Conservation (phyloP, 2,888 invertebrate species). For the Dromius quadrimaculatus region DNA sequence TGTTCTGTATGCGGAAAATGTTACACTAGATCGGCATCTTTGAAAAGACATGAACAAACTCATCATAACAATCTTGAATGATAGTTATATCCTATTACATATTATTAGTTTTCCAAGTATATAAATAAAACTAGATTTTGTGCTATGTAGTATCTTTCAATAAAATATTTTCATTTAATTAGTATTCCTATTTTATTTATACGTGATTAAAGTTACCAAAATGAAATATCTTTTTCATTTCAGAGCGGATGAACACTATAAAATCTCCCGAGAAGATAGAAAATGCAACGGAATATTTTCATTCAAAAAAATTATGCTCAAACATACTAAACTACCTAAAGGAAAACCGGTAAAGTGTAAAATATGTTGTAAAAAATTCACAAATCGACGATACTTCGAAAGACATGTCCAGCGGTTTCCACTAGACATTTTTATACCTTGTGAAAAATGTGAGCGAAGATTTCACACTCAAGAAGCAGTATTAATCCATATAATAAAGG, state of each 20-base stretch:
- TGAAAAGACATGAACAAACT: background rate
- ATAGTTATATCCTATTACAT: too few species aligned
- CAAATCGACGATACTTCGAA: background rate
- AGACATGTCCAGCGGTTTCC: background rate
- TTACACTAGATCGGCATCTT: background rate
- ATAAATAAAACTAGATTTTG: too few species aligned
- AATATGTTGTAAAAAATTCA: background rate
- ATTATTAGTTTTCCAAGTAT: too few species aligned
- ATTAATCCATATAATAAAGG: background rate
- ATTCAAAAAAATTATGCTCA: background rate
- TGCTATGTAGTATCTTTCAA: background rate
- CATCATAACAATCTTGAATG: background rate
- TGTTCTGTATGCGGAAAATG: background rate
- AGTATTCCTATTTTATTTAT: background rate
- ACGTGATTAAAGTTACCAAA: background rate
- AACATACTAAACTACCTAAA: background rate
- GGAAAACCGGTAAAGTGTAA: too few species aligned
- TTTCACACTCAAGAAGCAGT: background rate
- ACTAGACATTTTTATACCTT: background rate
- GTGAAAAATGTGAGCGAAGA: background rate
- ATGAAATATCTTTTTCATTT: constrained; percentile 5
- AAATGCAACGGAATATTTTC: background rate
- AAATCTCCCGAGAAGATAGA: background rate
- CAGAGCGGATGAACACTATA: constrained; percentile 5
- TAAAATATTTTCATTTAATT: background rate